phyloP scores from a whole-genome alignment of 2,113 vertebrate genomes.

The Pleuronectes platessa region DNA sequence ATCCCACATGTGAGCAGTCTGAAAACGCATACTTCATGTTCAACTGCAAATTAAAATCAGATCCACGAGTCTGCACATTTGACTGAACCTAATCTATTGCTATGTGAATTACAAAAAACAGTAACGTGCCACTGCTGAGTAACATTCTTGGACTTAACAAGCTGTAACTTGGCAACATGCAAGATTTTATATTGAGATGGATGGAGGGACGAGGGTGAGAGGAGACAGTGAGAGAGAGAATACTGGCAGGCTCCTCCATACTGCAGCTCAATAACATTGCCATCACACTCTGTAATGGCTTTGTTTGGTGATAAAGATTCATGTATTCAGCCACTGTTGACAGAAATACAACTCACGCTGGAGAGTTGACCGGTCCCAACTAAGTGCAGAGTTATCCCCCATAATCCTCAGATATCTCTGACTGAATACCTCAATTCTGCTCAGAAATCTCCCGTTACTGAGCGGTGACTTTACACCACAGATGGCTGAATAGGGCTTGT shows the following conservation, averaged over 20 bases:
- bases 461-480: constrained; percentile 42
- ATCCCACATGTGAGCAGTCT: neutral
- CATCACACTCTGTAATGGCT: constrained; percentile 28
- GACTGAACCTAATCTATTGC: constrained; percentile 31
- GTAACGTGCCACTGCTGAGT: constrained; percentile 57
- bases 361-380: constrained; percentile 3
- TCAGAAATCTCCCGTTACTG: constrained; percentile 50
- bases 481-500: constrained; percentile 33
- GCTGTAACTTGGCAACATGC: constrained; percentile 71
- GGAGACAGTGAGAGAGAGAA: constrained; percentile 10
- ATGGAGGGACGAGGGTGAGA: constrained; percentile 32
- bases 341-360: constrained; percentile 14
- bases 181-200: constrained; percentile 50
- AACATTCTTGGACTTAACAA: constrained; percentile 68
- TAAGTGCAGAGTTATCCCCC: constrained; percentile 22
- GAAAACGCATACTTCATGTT: constrained; percentile 19
- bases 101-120: constrained; percentile 34
- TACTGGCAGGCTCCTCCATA: constrained; percentile 36
- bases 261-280: constrained; percentile 39
- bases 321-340: constrained; percentile 17
- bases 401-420: constrained; percentile 31
- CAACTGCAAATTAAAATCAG: constrained; percentile 39
- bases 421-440: constrained; percentile 9
- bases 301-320: constrained; percentile 25
- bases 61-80: constrained; percentile 29